Conservation (phyloP, 1,140 invertebrate species). For the Neodiprion pinetum region DNA sequence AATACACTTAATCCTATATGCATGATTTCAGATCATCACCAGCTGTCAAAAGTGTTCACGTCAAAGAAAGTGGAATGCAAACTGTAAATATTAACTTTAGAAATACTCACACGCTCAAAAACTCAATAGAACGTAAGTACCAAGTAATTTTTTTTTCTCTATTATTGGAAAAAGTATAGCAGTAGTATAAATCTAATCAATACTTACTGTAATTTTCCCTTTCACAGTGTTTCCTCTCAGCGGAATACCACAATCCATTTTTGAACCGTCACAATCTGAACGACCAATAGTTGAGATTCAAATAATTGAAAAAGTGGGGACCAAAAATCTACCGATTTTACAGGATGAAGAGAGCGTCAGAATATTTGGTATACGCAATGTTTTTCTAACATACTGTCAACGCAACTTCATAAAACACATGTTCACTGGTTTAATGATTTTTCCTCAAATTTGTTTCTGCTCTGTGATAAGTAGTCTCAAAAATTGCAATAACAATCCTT, state of each 20-base stretch:
- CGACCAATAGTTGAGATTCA: constrained; percentile 52
- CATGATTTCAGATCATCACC: constrained; percentile 7
- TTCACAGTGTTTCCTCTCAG: constrained; percentile 47
- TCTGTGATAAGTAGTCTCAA: too few relatives aligned
- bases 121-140: constrained; percentile 26
- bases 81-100: constrained; percentile 22
- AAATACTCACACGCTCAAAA: constrained; percentile 25
- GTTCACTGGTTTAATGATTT: too few relatives aligned
- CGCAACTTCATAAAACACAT: too few relatives aligned
- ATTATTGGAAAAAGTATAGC: constrained; percentile 10
- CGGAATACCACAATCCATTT: constrained; percentile 46
- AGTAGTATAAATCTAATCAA: constrained; percentile 15
- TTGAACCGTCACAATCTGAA: constrained; percentile 44
- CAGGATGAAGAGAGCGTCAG: constrained; percentile 52
- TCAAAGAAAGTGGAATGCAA: constrained; percentile 35
- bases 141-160: neutral
- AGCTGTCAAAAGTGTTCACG: constrained; percentile 22
- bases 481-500: too few relatives aligned
- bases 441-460: constrained; percentile 10
- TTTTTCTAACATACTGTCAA: neutral
- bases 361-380: constrained; percentile 49
- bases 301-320: constrained; percentile 51
- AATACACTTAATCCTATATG: too few relatives aligned
- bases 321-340: constrained; percentile 53
- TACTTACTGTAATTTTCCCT: constrained; percentile 15